Percentiles rank a stretch among this genome's conserved stretches.
These are phyloP conservation scores for Gopherus evgoodei DNA, from an alignment of 2,113 vertebrate genomes.

Conservation along the genomic window DNA sequence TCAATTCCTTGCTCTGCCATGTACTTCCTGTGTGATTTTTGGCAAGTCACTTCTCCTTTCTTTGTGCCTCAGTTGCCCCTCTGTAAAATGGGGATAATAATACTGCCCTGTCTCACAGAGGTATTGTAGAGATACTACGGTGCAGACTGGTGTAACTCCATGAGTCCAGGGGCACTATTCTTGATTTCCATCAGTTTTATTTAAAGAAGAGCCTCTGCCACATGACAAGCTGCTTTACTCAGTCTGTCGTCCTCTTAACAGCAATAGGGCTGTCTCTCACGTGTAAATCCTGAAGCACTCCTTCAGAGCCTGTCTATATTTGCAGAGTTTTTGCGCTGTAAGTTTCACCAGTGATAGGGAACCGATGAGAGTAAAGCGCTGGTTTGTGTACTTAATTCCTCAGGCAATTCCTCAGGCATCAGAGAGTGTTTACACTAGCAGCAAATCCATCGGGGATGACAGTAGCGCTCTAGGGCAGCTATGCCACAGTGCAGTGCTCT, in stretches of 20 bases:
- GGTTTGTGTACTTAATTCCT: too few relatives aligned
- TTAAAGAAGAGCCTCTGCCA: not conserved
- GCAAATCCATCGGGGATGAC: too few relatives aligned
- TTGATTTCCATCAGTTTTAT: not conserved
- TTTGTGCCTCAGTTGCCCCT: too few relatives aligned
- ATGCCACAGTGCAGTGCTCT: too few relatives aligned
- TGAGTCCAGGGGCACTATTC: not conserved
- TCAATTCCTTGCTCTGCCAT: not conserved
- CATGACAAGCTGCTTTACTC: not conserved
- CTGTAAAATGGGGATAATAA: not conserved
- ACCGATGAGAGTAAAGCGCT: too few relatives aligned
- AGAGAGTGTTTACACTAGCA: too few relatives aligned
- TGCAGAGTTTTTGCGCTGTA: too few relatives aligned
- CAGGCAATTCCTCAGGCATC: too few relatives aligned
- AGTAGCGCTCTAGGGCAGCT: too few relatives aligned
- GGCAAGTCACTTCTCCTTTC: not conserved
- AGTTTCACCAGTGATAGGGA: too few relatives aligned
- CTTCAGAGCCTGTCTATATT: not conserved
- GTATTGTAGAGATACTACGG: not conserved
- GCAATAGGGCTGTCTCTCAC: not conserved
- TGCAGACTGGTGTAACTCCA: not conserved
- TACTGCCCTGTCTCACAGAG: not conserved
- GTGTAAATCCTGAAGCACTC: not conserved
- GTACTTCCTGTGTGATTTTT: not conserved
- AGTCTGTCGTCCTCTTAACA: not conserved